phyloP scores from a whole-genome alignment of 2,113 vertebrate species.

The Syrmaticus mikado region DNA sequence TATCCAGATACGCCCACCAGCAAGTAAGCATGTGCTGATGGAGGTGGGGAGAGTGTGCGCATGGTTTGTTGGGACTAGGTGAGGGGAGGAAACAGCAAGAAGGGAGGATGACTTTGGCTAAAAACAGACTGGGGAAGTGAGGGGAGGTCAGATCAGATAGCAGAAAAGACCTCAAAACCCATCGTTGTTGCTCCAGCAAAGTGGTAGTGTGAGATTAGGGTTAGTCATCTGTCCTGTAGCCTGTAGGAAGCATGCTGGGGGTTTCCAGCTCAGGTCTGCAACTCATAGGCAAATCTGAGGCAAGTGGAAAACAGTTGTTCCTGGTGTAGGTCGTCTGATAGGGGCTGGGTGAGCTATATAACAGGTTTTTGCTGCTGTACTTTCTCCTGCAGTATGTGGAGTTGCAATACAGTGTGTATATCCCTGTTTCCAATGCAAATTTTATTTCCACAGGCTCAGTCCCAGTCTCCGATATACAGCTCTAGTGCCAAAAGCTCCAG shows the following conservation, averaged over 20 bases:
- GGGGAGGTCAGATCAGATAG: neutral
- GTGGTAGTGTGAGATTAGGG: neutral
- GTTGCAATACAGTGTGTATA: neutral
- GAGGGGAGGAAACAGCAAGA: neutral
- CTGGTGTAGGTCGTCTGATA: neutral
- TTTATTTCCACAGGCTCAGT: conserved; percentile 53
- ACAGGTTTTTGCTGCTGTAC: neutral
- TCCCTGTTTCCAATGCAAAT: neutral
- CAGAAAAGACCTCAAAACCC: neutral
- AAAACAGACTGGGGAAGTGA: neutral
- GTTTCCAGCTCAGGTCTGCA: conserved; percentile 24
- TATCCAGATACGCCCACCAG: conserved; percentile 82
- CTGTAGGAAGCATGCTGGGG: neutral
- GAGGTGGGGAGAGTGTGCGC: neutral
- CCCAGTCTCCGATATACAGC: conserved; percentile 77
- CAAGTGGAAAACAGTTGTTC: neutral
- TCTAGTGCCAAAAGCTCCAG: conserved; percentile 82
- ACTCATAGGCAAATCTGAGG: neutral
- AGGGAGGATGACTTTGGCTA: neutral
- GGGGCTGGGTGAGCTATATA: neutral
- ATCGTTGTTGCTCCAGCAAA: neutral
- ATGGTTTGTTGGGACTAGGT: neutral
- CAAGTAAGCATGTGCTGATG: conserved; percentile 74
- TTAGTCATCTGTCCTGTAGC: conserved; percentile 64
- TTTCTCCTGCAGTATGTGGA: neutral